phyloP scores from a whole-genome alignment of 2,113 vertebrate species.

The Xyrauchen texanus region DNA sequence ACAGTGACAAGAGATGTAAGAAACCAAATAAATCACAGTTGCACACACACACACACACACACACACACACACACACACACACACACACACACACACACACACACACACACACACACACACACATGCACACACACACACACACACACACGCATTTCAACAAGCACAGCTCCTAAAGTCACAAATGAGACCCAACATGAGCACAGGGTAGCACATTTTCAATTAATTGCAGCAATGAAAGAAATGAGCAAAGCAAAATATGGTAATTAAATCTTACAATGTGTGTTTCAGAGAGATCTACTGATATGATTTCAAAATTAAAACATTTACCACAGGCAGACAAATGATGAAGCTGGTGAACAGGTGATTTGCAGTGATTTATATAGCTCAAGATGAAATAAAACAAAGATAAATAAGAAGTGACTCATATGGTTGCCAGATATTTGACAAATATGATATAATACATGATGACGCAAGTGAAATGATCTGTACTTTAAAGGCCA shows the following conservation, averaged over 20 bases:
- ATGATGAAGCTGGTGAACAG: background rate
- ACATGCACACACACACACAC: conserved; percentile 60
- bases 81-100: conserved; percentile 10
- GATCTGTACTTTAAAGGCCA: background rate
- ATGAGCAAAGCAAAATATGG: background rate
- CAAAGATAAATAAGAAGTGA: background rate
- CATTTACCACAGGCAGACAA: background rate
- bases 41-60: conserved; percentile 55
- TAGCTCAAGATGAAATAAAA: conserved; percentile 14
- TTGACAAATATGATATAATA: conserved; percentile 18
- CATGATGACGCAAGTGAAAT: conserved; percentile 2
- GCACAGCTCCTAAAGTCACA: conserved; percentile 13
- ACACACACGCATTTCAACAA: background rate
- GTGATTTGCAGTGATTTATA: background rate
- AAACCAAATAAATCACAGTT: conserved; percentile 73
- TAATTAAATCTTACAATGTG: background rate
- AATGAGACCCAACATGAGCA: background rate
- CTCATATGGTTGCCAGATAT: conserved; percentile 6
- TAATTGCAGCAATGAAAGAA: conserved; percentile 12
- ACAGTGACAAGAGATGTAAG: conserved; percentile 75
- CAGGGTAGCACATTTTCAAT: background rate
- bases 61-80: background rate
- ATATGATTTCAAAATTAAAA: background rate
- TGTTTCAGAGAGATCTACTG: background rate
- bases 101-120: conserved; percentile 58